A percentile compares a stretch with the other conserved stretches of the same genome.
These are phyloP conservation scores for Crotophaga sulcirostris DNA, from an alignment of 2,113 vertebrate species.

Conservation along the genomic window DNA sequence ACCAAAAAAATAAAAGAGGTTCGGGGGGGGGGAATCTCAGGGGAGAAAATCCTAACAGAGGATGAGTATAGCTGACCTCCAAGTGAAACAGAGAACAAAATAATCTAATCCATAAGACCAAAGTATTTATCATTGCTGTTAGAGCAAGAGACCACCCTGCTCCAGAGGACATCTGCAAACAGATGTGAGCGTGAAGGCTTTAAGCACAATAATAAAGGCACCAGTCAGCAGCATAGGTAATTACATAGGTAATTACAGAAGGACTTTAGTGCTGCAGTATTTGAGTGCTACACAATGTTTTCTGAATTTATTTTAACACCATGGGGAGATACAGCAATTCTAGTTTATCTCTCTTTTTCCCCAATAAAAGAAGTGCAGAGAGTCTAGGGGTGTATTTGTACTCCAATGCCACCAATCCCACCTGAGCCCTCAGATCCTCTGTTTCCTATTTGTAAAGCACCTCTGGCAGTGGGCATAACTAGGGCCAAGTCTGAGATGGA, in stretches of 20 bases:
- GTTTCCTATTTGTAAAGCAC: neutral
- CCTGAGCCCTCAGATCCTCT: neutral
- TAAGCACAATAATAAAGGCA: neutral
- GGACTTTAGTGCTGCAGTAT: neutral
- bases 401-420: neutral
- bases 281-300: neutral
- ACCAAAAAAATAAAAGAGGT: neutral
- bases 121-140: neutral
- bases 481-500: neutral
- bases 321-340: fast-evolving
- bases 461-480: neutral
- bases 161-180: slow-evolving; percentile 1
- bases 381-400: neutral
- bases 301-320: neutral
- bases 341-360: neutral
- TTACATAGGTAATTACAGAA: neutral
- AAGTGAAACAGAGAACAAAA: neutral
- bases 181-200: neutral
- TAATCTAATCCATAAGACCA: neutral
- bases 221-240: too few relatives aligned
- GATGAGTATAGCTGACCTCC: neutral
- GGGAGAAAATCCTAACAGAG: neutral
- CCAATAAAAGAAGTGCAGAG: neutral
- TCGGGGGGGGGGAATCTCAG: fast-evolving
- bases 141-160: slow-evolving; percentile 21